phyloP scores from a whole-genome alignment of 2,113 vertebrate species.

The Caloenas nicobarica region DNA sequence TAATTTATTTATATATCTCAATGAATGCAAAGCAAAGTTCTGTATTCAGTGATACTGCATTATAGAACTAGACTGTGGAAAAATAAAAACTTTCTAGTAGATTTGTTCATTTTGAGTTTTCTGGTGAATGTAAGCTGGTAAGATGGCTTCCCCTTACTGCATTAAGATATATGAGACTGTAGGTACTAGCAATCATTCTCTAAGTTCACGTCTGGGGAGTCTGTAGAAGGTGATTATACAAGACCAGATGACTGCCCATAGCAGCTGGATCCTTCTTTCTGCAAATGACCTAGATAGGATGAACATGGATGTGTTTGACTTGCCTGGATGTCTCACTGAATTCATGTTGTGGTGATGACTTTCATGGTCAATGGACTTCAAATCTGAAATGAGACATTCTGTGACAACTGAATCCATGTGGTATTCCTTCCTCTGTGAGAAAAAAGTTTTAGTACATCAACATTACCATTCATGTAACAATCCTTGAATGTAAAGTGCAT shows the following conservation, averaged over 20 bases:
- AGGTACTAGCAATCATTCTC: neutral
- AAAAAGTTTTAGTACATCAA: neutral
- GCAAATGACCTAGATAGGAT: neutral
- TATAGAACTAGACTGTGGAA: neutral
- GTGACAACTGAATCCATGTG: neutral
- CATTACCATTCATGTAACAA: neutral
- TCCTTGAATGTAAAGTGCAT: neutral
- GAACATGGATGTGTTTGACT: neutral
- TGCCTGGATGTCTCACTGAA: neutral
- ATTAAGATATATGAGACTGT: neutral
- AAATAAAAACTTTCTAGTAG: neutral
- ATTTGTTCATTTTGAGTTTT: neutral
- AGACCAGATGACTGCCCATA: neutral
- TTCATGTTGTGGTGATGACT: neutral
- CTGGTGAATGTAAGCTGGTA: neutral
- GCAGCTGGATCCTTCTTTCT: neutral
- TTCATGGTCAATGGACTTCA: neutral
- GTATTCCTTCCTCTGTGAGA: neutral
- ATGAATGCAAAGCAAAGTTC: neutral
- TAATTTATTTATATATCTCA: neutral
- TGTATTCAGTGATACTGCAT: neutral
- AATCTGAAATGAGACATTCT: neutral
- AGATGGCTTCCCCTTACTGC: neutral
- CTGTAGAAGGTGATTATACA: neutral
- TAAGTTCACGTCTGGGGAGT: neutral